Percentiles rank a stretch among this genome's conserved stretches.
Conservation (phyloP, 2,888 invertebrate genomes). For the Pyrrhia umbra region DNA sequence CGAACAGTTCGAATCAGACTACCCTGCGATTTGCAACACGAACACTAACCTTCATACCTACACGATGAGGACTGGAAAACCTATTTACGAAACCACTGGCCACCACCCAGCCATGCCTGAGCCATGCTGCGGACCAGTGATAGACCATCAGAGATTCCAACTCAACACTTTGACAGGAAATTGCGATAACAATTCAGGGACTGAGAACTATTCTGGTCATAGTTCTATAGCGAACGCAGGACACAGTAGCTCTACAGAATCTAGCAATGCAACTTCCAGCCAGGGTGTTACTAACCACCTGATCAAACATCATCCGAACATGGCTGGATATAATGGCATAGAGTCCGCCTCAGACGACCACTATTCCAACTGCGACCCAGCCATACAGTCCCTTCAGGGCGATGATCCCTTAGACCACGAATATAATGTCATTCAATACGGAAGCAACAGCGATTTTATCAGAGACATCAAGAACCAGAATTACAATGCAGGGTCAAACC, state of each 20-base stretch:
- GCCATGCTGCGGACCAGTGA: conserved; percentile 82
- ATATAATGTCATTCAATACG: conserved; percentile 89
- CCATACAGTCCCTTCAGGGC: conserved; percentile 86
- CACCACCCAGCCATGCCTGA: conserved; percentile 84
- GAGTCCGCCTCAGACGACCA: conserved; percentile 88
- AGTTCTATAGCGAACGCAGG: conserved; percentile 90
- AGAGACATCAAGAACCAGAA: conserved; percentile 89
- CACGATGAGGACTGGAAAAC: conserved; percentile 94
- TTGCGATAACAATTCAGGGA: conserved; percentile 91
- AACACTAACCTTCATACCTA: conserved; percentile 96
- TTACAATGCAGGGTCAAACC: conserved; percentile 87
- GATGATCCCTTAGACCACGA: conserved; percentile 88
- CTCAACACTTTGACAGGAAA: conserved; percentile 89
- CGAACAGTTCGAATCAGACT: conserved; percentile 95
- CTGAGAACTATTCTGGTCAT: conserved; percentile 91
- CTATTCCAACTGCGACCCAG: conserved; percentile 88
- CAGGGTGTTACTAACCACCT: conserved; percentile 88
- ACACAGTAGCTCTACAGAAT: conserved; percentile 88
- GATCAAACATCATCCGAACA: conserved; percentile 87
- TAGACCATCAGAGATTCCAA: conserved; percentile 87
- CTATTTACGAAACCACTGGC: conserved; percentile 92
- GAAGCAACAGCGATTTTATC: conserved; percentile 87
- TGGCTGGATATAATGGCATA: conserved; percentile 85
- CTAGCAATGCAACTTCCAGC: conserved; percentile 88
- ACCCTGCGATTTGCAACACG: conserved; percentile 96